Evolutionary conservation across 2,888 invertebrate species (phyloP).

Genomic region (Xylota segnis): DNA sequence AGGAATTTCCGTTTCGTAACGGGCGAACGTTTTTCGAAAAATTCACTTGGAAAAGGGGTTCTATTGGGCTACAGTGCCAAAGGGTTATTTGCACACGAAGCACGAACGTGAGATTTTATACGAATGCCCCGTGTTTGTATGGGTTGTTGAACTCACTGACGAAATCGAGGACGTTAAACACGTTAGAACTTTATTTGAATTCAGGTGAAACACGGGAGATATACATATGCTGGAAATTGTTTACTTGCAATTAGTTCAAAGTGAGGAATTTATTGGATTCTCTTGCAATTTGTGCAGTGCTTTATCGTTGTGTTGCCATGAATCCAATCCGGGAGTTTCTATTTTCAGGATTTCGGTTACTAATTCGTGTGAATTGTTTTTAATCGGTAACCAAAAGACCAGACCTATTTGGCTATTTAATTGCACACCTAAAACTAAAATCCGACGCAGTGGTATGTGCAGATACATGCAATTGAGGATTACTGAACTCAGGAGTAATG

Average conservation of each 20-base stretch:
- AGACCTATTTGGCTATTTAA: slow-evolving; percentile 20
- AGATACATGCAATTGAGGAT: not conserved
- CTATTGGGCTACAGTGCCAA: slow-evolving; percentile 42
- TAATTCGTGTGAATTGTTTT: slow-evolving; percentile 45
- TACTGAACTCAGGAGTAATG: too few species aligned
- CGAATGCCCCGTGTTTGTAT: slow-evolving; percentile 31
- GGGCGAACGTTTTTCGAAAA: slow-evolving; percentile 20
- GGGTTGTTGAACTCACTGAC: slow-evolving; percentile 54
- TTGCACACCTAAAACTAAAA: not conserved
- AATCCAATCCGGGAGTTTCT: slow-evolving; percentile 41
- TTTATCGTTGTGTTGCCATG: slow-evolving; percentile 36
- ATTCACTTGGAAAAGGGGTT: slow-evolving; percentile 53
- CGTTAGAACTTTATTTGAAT: slow-evolving; percentile 24
- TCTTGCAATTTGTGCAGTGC: slow-evolving; percentile 25
- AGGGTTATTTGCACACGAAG: slow-evolving; percentile 60
- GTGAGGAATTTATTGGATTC: slow-evolving; percentile 53
- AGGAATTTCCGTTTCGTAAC: slow-evolving; percentile 63
- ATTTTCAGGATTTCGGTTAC: slow-evolving; percentile 27
- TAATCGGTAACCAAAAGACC: slow-evolving; percentile 31
- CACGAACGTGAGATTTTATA: slow-evolving; percentile 53
- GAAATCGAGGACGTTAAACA: slow-evolving; percentile 51
- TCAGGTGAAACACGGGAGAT: slow-evolving; percentile 19
- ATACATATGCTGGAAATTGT: slow-evolving; percentile 49
- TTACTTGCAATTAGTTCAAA: slow-evolving; percentile 67
- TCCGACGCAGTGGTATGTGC: not conserved